Conservation (phyloP, 2,113 vertebrate species). For the Strix uralensis region DNA sequence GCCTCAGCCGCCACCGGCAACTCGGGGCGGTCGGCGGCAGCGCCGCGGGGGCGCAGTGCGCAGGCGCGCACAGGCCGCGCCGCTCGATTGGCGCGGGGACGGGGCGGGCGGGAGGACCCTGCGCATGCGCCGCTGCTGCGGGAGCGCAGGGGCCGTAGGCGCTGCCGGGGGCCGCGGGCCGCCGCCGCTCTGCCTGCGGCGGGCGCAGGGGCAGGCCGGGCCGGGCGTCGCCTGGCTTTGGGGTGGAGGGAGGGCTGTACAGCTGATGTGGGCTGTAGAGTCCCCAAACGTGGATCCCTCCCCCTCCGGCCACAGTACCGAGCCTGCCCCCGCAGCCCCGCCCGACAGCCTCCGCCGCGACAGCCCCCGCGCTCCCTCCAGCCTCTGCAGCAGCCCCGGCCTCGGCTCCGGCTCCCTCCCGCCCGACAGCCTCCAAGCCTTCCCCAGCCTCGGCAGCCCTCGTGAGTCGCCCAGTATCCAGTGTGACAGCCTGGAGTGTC, state of each 20-base stretch:
- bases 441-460: not conserved
- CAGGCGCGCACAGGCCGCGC: not conserved
- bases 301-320: not conserved
- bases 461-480: slow-evolving; percentile 32
- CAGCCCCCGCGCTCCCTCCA: not conserved
- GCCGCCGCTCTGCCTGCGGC: not conserved
- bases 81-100: too few relatives aligned
- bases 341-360: not conserved
- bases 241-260: not conserved
- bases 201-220: not conserved
- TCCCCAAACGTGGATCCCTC: not conserved
- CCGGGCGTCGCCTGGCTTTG: not conserved
- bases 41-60: not conserved
- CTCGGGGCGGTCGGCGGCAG: not conserved
- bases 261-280: not conserved
- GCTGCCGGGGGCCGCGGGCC: accelerated
- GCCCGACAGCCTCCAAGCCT: slow-evolving; percentile 20
- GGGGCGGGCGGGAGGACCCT: not conserved
- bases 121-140: not conserved
- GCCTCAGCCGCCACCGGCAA: not conserved
- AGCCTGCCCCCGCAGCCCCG: not conserved
- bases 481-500: slow-evolving; percentile 53
- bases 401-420: not conserved
- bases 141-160: too few relatives aligned
- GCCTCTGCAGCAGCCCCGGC: slow-evolving; percentile 34